A percentile compares a stretch with the other conserved stretches of the same genome.
Evolutionary conservation across 1,140 invertebrate species (phyloP).

Genomic region (Drosophila kohkoa): DNA sequence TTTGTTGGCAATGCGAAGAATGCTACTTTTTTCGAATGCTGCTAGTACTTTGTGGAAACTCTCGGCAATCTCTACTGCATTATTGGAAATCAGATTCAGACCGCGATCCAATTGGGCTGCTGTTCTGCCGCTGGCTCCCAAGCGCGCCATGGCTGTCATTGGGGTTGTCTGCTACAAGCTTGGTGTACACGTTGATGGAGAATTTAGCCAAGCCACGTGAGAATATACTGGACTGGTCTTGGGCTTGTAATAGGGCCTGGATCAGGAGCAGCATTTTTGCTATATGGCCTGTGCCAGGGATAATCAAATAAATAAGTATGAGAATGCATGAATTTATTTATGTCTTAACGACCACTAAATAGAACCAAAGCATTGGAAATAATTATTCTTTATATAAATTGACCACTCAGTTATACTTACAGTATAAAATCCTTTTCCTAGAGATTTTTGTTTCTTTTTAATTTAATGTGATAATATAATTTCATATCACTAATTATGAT

Average conservation of each 20-base stretch:
- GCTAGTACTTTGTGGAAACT: too few species aligned
- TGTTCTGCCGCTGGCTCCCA: slow-evolving; percentile 86
- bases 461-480: too few species aligned
- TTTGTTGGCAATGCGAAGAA: slow-evolving; percentile 70
- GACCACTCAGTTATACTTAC: too few species aligned
- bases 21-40: too few species aligned
- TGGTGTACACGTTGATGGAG: slow-evolving; percentile 20
- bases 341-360: slow-evolving; percentile 40
- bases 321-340: slow-evolving; percentile 56
- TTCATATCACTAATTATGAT: too few species aligned
- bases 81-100: slow-evolving; percentile 81
- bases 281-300: slow-evolving; percentile 46
- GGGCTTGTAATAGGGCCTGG: neutral
- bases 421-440: too few species aligned
- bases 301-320: slow-evolving; percentile 16
- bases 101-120: slow-evolving; percentile 85
- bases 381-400: too few species aligned
- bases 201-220: slow-evolving; percentile 59
- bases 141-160: neutral
- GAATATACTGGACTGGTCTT: slow-evolving; percentile 30
- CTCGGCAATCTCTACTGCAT: slow-evolving; percentile 1
- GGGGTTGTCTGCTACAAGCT: too few species aligned
- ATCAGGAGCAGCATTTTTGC: slow-evolving; percentile 46
- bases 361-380: too few species aligned
- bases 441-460: too few species aligned